Conservation (phyloP, 2,888 invertebrate species). For the Ectemnius continuus region DNA sequence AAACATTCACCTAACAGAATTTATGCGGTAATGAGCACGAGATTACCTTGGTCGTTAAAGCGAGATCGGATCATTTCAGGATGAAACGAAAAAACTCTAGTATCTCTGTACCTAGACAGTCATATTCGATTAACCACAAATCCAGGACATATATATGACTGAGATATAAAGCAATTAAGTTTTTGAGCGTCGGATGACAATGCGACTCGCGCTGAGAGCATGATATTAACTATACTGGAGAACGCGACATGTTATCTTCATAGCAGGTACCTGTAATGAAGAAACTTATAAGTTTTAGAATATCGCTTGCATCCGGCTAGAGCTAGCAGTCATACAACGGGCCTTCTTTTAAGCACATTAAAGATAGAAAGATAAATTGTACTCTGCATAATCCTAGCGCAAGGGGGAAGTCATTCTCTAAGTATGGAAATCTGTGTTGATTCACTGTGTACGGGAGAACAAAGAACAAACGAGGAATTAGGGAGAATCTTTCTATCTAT, state of each 20-base stretch:
- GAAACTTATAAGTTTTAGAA: slow-evolving; percentile 63
- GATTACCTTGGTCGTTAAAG: slow-evolving; percentile 70
- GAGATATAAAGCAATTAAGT: slow-evolving; percentile 64
- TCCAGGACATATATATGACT: slow-evolving; percentile 68
- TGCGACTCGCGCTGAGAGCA: slow-evolving; percentile 62
- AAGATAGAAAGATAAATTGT: slow-evolving; percentile 24
- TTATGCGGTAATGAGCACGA: slow-evolving; percentile 51
- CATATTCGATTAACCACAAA: slow-evolving; percentile 66
- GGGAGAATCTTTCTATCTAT: slow-evolving; percentile 15
- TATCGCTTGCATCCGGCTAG: slow-evolving; percentile 11
- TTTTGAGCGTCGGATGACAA: slow-evolving; percentile 65
- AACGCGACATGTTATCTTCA: slow-evolving; percentile 71
- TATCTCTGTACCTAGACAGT: slow-evolving; percentile 61
- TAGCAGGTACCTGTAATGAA: slow-evolving; percentile 77
- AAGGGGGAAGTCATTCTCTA: no score
- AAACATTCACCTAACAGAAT: slow-evolving; percentile 63
- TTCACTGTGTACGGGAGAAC: neutral
- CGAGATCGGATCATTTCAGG: slow-evolving; percentile 62
- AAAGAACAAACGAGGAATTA: no score
- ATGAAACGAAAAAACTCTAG: slow-evolving; percentile 58
- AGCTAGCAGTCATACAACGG: slow-evolving; percentile 29
- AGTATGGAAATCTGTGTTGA: neutral
- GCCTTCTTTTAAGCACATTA: slow-evolving; percentile 26
- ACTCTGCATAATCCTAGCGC: no score
- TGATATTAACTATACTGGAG: slow-evolving; percentile 67